Percentiles rank a stretch among this genome's conserved stretches.
Conservation (phyloP, 2,888 invertebrate genomes). For the Nymphalis c-album region DNA sequence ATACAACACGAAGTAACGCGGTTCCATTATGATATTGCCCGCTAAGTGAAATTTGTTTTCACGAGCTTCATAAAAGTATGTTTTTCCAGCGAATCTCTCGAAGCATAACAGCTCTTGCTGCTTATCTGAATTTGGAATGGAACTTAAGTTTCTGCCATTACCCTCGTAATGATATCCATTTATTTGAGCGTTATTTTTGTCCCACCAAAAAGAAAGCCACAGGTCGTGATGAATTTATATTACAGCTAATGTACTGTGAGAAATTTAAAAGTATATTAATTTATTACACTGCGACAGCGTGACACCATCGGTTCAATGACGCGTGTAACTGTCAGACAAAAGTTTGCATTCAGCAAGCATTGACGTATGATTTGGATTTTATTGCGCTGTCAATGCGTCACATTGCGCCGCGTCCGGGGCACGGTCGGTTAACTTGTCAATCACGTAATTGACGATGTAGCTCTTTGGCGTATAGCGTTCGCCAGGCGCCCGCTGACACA, state of each 20-base stretch:
- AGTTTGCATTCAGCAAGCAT: constrained; percentile 34
- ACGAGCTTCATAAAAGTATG: constrained; percentile 60
- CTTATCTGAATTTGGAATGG: constrained; percentile 39
- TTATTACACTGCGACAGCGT: constrained; percentile 4
- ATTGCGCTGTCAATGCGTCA: constrained; percentile 43
- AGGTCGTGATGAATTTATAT: constrained; percentile 29
- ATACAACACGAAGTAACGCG: constrained; percentile 61
- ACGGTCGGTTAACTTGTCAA: constrained; percentile 65
- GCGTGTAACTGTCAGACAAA: constrained; percentile 36
- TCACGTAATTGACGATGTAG: constrained; percentile 67
- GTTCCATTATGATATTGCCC: constrained; percentile 79
- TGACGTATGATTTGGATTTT: constrained; percentile 41
- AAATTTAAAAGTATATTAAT: constrained; percentile 10
- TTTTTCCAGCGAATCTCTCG: constrained; percentile 57
- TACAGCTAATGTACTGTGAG: constrained; percentile 8
- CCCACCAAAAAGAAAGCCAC: constrained; percentile 31
- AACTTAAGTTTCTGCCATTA: constrained; percentile 38
- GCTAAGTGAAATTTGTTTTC: constrained; percentile 75
- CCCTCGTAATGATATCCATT: constrained; percentile 37
- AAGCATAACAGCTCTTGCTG: constrained; percentile 50
- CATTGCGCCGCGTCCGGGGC: constrained; percentile 43
- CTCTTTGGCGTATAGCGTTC: constrained; percentile 52
- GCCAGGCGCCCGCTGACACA: constrained; percentile 53
- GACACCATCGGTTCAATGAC: constrained; percentile 35
- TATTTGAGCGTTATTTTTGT: constrained; percentile 32